Evolutionary conservation across 2,888 invertebrate species (phyloP), one percentile per base, ranked within the genome.

Genomic region (Invenusta paracnida): DNA sequence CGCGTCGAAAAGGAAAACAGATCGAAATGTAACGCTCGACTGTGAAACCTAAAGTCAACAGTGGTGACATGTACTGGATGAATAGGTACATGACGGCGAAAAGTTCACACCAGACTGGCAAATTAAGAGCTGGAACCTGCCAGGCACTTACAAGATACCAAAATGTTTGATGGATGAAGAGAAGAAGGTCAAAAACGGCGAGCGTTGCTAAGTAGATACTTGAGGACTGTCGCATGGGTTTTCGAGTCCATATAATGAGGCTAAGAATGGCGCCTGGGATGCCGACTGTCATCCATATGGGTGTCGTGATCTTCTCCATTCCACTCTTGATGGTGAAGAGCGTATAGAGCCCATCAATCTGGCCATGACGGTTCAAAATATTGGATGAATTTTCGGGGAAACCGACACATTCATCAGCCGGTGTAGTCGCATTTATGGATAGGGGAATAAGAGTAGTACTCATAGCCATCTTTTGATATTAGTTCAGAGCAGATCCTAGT

Each of bases 11-110:
- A 17, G 91, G 91, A 87, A 91, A 91, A 85, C 91, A 91, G 28
- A 91, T 89, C 29, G 90, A 90, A 79, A 91, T 90, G 88, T 91
- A 91, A 28, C 91, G 87, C 86, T 91, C 91, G n/a, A 91, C 90
- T 0, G 91, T 91, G 86, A 91, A 91, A 0, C 89, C 90, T 11
- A 91, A 88, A 30, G 91, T 91, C n/a, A 91, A 88, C n/a, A 91
- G 87, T 0, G 91, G 91, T n/a, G 90, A 90, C 67, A 91, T 86
- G 88, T 90, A 90, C 88, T 91, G 91, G 11, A 89, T 88, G 13
- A 90, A 88, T 30, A 90, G 85, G 88, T 89, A 91, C 28, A 91
- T 85, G 0, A 91, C 88, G 0, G 90, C 89, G 1, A 87, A 85
- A 1, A 67, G 1, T 29, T 84, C 29, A 84, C 84, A 84, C 82